Conservation (phyloP, 2,113 vertebrate species). For the Colius striatus region DNA sequence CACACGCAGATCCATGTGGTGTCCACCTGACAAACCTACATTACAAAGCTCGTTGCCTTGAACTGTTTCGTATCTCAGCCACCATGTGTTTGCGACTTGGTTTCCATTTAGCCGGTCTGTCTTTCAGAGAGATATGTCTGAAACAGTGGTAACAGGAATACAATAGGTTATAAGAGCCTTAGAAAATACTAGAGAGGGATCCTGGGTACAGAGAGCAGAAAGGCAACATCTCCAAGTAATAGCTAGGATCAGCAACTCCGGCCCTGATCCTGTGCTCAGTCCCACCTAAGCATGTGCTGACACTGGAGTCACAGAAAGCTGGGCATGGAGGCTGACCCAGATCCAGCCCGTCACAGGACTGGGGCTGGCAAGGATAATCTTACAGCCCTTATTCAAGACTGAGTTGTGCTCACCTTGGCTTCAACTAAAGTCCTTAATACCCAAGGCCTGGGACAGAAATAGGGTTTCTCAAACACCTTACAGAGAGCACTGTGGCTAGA, state of each 20-base stretch:
- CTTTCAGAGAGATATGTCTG: not conserved
- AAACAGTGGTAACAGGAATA: not conserved
- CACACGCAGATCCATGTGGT: slow-evolving; percentile 32
- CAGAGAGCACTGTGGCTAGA: not conserved
- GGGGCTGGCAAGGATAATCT: not conserved
- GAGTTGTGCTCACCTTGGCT: not conserved
- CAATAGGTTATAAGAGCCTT: not conserved
- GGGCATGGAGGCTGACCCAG: not conserved
- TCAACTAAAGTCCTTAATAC: not conserved
- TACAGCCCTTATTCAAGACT: not conserved
- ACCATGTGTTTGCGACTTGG: not conserved
- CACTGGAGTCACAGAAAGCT: not conserved
- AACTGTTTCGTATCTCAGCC: not conserved
- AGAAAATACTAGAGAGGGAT: not conserved
- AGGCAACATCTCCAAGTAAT: not conserved
- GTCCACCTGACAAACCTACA: slow-evolving; percentile 36
- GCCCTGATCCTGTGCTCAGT: not conserved
- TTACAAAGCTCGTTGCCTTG: not conserved
- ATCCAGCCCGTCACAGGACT: fast-evolving
- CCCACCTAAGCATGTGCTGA: not conserved
- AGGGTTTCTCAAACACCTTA: not conserved
- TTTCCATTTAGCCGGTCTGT: not conserved
- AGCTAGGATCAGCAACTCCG: not conserved
- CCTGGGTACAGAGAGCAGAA: not conserved
- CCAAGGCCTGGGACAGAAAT: not conserved